phyloP scores from a whole-genome alignment of 2,113 vertebrate species.

The Conger conger region DNA sequence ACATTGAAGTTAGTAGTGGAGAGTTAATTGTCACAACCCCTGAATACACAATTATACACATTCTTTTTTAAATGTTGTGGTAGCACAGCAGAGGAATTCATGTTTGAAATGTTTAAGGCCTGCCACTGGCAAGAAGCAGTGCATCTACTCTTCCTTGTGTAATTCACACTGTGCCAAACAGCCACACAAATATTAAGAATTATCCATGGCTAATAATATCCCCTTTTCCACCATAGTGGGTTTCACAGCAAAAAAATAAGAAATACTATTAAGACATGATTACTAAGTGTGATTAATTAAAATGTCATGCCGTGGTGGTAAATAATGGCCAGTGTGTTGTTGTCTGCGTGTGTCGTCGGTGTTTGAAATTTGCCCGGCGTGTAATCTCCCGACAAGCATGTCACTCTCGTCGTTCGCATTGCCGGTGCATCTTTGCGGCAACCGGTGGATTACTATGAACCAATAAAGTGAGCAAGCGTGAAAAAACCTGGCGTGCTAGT shows the following conservation, averaged over 20 bases:
- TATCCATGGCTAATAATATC: not conserved
- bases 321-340: not conserved
- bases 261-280: slow-evolving; percentile 1
- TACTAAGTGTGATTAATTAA: not conserved
- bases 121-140: not conserved
- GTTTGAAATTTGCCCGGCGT: not conserved
- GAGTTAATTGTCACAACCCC: not conserved
- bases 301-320: not conserved
- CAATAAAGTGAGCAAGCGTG: not conserved
- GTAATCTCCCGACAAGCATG: not conserved
- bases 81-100: not conserved
- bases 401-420: not conserved
- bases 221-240: not conserved
- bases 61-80: not conserved
- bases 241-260: not conserved
- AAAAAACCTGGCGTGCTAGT: not conserved
- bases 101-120: not conserved
- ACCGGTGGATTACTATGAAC: not conserved
- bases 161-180: not conserved
- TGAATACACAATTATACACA: not conserved
- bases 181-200: not conserved
- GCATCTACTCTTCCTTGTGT: not conserved
- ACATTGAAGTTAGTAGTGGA: not conserved
- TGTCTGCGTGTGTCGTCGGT: not conserved
- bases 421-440: not conserved